Evolutionary conservation across 1,140 invertebrate species (phyloP), one percentile per base, ranked within the genome.

Genomic region (Thaumatotibia leucotreta): DNA sequence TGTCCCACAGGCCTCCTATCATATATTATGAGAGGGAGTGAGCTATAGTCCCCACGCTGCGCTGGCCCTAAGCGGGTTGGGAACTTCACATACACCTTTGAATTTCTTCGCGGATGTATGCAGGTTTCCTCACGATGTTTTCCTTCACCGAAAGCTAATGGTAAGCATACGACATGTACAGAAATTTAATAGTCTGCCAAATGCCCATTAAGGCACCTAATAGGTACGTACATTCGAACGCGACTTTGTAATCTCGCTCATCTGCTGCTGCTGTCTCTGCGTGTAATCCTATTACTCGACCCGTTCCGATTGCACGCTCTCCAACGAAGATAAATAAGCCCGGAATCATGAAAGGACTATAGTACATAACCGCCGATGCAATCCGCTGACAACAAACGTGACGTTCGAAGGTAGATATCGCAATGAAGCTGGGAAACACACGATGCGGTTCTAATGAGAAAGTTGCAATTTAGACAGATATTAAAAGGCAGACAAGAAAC

Each of bases 251-350:
- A 62, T 68, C 63, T 29, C 24, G 32, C 32, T 35, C 62, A 63
- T 63, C 35, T 63, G 62, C 62, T 23, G 32, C 35, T 27, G 52
- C 52, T n/a, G 52, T 58, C 50, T 27, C 50, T 24, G 10, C 23
- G 22, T 27, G 11, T 5, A 23, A 24, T 14, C 23, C 62, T 39
- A 63, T 63, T 63, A 63, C 62, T 45, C 62, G 17, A 22, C 23
- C 24, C 22, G 35, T 39, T 49, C 35, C 23, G 33, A 39, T 39
- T 39, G 66, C 66, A 61, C 45, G 66, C 61, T 62, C 50, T 67
- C 32, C 66, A 67, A 35, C 64, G 45, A 66, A 64, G 69, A 74
- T 72, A 74, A 77, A 75, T 75, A 71, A 72, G 35, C 61, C 64
- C 24, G 33, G 61, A 68, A 61, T 74, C 73, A 67, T 69, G 68